Conservation (phyloP, 2,888 invertebrate genomes). For the Chrysodeixis includens region DNA sequence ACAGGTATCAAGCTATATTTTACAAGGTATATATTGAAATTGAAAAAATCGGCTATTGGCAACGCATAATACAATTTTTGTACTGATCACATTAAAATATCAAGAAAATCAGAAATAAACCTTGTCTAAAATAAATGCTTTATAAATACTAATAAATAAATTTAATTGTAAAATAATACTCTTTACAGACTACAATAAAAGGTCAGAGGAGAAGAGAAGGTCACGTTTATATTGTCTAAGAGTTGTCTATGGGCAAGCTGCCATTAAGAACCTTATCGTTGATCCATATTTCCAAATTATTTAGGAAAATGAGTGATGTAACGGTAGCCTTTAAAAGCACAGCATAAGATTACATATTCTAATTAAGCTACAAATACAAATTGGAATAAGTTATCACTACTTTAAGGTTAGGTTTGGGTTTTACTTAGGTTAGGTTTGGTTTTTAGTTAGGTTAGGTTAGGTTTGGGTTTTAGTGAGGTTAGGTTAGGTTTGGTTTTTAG, state of each 20-base stretch:
- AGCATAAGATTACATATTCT: background rate
- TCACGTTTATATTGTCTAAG: too few relatives aligned
- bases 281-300: too few relatives aligned
- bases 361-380: background rate
- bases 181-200: too few relatives aligned
- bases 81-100: background rate
- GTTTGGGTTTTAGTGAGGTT: too few relatives aligned
- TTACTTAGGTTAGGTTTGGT: too few relatives aligned
- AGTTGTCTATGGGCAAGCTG: too few relatives aligned
- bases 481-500: too few relatives aligned
- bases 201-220: too few relatives aligned
- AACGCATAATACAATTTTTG: background rate
- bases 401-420: too few relatives aligned
- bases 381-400: constrained; percentile 1
- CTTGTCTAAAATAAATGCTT: background rate
- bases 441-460: too few relatives aligned
- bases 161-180: constrained; percentile 9
- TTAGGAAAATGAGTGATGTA: background rate
- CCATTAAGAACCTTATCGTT: too few relatives aligned
- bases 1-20: too few relatives aligned
- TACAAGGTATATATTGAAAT: background rate
- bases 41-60: background rate
- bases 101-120: background rate
- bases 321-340: background rate
- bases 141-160: background rate